Base-by-base conservation (phyloP, 2,113 vertebrate species). In the Elachura formosa region DNA sequence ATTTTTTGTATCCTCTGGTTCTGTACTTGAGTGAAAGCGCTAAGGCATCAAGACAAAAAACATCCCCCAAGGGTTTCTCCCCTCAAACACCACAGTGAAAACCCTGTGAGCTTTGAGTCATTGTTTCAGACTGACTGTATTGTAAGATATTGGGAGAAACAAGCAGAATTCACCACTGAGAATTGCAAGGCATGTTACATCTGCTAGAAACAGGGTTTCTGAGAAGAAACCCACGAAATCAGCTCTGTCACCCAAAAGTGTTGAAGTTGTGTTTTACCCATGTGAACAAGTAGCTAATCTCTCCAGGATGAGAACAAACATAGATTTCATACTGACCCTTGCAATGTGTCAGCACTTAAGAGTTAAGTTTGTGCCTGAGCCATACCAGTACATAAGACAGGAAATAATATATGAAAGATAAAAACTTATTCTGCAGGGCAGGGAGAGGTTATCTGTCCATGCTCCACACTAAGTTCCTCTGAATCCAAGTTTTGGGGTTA, bases 31-130 rank as follows among this genome's bases (percentile, higher is more conserved):
- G 14, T 36, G 33, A 69, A 83, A 83, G 11, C 67, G n/a, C 29
- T 83, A 38, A 10, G 29, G 46, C 41, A 73, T 24, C 18, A 33
- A 45, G 28, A 61, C 21, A 68, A 82, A 72, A 83, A 79, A 25
- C 43, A 49, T 40, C 58, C 29, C 63, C 33, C 11, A 6, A 31
- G 54, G 58, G 58, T 18, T 93, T 86, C 48, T 18, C 19, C 29
- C n/a, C 33, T 22, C 15, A 23, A 26, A 49, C 24, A 76, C 18
- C 12, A 25, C 62, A 45, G 45, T 12, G 63, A 68, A 89, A 96
- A 88, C n/a, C 48, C 51, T 33, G 33, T 56, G 29, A 77, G 34
- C 21, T 93, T 77, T 77, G 55, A 95, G 63, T 82, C 71, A 45
- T 9, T 21, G 6, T 80, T 91, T 91, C 59, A 68, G 58, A 33